A percentile compares a stretch with the other conserved stretches of the same genome.
Evolutionary conservation across 2,113 vertebrate genomes (phyloP).

Genomic region (Rhinopomastus cyanomelas): DNA sequence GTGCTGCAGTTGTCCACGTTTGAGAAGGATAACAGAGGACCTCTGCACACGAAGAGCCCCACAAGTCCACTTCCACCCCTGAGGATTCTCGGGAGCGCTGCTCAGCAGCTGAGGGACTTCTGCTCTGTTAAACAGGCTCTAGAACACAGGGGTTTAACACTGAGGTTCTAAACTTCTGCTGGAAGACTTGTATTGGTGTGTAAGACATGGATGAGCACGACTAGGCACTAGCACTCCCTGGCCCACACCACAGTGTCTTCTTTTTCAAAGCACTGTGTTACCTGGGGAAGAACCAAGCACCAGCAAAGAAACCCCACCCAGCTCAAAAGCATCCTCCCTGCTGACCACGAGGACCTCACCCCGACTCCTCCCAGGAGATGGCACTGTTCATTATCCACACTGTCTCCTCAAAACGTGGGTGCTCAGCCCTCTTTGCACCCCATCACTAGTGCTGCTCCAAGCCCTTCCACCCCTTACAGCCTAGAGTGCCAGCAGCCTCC

Average conservation of each 20-base stretch:
- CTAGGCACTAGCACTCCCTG: neutral
- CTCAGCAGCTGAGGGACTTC: neutral
- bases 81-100: neutral
- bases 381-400: conserved; percentile 58
- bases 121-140: neutral
- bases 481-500: neutral
- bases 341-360: neutral
- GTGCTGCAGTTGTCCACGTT: neutral
- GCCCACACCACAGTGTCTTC: neutral
- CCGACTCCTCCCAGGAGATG: conserved; percentile 59
- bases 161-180: too few relatives aligned
- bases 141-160: too few relatives aligned
- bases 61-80: neutral
- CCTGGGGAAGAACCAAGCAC: too few relatives aligned
- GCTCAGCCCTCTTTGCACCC: neutral
- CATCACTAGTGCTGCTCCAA: too few relatives aligned
- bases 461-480: neutral
- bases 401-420: neutral
- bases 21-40: neutral
- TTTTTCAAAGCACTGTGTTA: neutral
- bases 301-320: too few relatives aligned
- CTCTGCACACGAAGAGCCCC: neutral
- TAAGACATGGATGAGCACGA: neutral
- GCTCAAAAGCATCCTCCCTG: accelerated
- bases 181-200: too few relatives aligned